Evolutionary conservation across 2,888 invertebrate species (phyloP), one percentile per base, ranked within the genome.

Genomic region (Agrochola lota): DNA sequence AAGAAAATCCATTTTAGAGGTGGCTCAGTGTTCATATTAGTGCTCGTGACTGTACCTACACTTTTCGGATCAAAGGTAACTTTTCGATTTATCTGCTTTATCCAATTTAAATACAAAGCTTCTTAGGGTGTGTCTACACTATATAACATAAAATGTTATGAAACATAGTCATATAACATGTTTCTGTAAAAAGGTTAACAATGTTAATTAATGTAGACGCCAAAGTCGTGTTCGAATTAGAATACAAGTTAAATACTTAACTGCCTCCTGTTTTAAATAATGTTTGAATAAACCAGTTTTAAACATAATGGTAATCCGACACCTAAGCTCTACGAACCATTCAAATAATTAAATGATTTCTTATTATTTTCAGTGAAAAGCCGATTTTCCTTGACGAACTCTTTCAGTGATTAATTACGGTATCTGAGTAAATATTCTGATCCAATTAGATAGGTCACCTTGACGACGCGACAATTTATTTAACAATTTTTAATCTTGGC

Each of bases 221-320:
- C n/a, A n/a, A n/a, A n/a, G 23, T 57, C 5, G 12, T 12, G n/a
- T 57, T 57, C 57, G n/a, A 57, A 57, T 57, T n/a, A 57, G 5
- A 57, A 57, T 52, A 43, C 17, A 30, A n/a, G n/a, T n/a, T n/a
- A n/a, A n/a, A n/a, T n/a, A n/a, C n/a, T n/a, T n/a, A n/a, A n/a
- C n/a, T n/a, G n/a, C n/a, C n/a, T n/a, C 30, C 30, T 72, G 35
- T 30, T 60, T 60, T 60, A 5, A 30, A 15, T 20, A n/a, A 72
- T 30, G 0, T 64, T 72, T 8, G 35, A 72, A 72, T 64, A 64
- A 63, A n/a, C 2, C n/a, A 40, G 7, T 52, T 72, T 63, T 4
- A 35, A 62, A 63, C 17, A 20, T 55, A 30, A 73, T 30, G 26
- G 68, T 57, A 43, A 73, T 43, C 43, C 30, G 26, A 73, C 67